Conservation (phyloP, 2,888 invertebrate species). For the Bruchidius siliquastri region DNA sequence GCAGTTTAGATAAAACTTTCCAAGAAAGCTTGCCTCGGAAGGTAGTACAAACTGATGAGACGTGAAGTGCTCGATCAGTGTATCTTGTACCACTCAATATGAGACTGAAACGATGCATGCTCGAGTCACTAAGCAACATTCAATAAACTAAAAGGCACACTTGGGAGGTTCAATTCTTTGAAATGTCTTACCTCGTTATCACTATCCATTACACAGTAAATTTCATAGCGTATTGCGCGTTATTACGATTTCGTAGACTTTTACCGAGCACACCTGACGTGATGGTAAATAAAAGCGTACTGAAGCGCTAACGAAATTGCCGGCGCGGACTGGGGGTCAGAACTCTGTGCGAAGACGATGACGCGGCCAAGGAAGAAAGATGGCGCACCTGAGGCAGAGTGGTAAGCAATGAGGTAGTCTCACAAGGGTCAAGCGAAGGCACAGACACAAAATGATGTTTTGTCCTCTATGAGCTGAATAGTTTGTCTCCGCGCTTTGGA, state of each 20-base stretch:
- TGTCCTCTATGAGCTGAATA: too few relatives aligned
- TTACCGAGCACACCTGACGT: not conserved
- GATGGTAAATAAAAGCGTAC: not conserved
- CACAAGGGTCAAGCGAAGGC: slow-evolving; percentile 12
- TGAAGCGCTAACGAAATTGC: not conserved
- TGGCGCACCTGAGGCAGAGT: not conserved
- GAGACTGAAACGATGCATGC: too few relatives aligned
- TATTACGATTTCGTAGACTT: too few relatives aligned
- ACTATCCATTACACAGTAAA: not conserved
- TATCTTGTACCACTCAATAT: not conserved
- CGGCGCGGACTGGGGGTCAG: not conserved
- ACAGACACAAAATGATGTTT: slow-evolving; percentile 13
- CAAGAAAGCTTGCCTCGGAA: too few relatives aligned
- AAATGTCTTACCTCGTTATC: not conserved
- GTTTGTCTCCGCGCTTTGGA: too few relatives aligned
- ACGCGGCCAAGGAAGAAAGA: not conserved
- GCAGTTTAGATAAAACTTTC: too few relatives aligned
- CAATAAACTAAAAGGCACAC: too few relatives aligned
- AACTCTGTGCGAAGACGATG: not conserved
- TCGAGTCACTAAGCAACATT: too few relatives aligned
- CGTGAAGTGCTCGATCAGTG: not conserved
- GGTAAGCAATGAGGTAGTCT: slow-evolving; percentile 1
- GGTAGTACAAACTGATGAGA: not conserved
- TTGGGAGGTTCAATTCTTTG: not conserved
- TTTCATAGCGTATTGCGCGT: too few relatives aligned